Conservation (phyloP, 2,888 invertebrate genomes). For the Orthonychiurus folsomi region DNA sequence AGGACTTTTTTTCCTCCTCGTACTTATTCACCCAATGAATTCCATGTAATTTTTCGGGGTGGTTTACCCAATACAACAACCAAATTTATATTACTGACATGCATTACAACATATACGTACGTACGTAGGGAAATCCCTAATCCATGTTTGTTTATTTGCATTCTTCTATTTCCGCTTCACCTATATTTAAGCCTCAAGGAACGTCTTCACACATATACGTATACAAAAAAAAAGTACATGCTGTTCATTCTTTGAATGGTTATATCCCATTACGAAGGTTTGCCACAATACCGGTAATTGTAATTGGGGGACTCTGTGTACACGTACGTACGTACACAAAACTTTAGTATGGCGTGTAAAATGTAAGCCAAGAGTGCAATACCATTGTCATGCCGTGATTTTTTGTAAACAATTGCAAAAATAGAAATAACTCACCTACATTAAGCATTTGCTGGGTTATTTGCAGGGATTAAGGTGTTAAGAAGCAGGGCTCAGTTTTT, state of each 20-base stretch:
- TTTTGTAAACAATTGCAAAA: neutral
- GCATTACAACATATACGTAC: neutral
- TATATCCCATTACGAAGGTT: neutral
- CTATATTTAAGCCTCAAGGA: neutral
- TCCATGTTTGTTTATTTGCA: neutral
- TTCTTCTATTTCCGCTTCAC: neutral
- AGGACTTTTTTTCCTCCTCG: neutral
- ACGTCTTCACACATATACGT: neutral
- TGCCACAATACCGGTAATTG: neutral
- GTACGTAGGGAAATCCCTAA: neutral
- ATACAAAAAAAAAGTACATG: neutral
- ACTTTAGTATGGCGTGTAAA: neutral
- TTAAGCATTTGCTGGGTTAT: neutral
- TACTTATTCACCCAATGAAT: neutral
- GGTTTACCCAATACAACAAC: neutral
- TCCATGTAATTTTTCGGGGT: neutral
- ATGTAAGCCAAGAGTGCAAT: neutral
- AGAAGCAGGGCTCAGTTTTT: neutral
- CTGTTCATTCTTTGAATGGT: neutral
- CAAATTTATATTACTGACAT: neutral
- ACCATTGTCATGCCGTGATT: neutral
- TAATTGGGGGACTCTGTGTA: neutral
- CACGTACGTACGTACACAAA: neutral
- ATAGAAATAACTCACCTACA: neutral
- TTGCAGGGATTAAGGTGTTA: neutral